Percentiles rank a stretch among this genome's conserved stretches.
These are phyloP conservation scores for Seira sanloemensis DNA, from an alignment of 2,888 invertebrate genomes.

Conservation along the genomic window DNA sequence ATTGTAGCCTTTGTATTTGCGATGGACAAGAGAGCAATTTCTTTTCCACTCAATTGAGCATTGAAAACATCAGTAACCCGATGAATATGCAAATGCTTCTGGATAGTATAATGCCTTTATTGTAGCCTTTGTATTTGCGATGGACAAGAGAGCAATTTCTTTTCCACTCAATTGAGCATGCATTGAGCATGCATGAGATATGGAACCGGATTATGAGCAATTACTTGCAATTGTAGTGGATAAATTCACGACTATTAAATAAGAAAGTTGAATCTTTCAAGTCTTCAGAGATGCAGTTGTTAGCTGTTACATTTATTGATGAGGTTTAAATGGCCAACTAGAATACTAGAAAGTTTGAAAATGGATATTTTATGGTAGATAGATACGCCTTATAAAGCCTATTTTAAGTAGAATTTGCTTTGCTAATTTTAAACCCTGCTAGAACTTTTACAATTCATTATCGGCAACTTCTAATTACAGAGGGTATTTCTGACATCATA, in stretches of 20 bases:
- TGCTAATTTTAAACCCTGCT: too few relatives aligned
- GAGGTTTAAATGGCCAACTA: too few relatives aligned
- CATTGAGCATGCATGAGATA: not conserved
- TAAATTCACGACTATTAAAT: slow-evolving; percentile 40
- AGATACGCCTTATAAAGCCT: too few relatives aligned
- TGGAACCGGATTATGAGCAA: slow-evolving; percentile 52
- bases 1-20: not conserved
- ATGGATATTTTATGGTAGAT: too few relatives aligned
- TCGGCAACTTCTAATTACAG: too few relatives aligned
- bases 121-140: not conserved
- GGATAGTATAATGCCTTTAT: not conserved
- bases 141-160: not conserved
- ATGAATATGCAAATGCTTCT: not conserved
- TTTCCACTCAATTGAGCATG: not conserved
- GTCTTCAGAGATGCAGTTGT: too few relatives aligned
- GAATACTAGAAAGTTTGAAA: too few relatives aligned
- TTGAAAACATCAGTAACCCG: not conserved
- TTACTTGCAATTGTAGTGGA: slow-evolving; percentile 45
- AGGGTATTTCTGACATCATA: too few relatives aligned
- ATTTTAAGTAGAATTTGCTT: too few relatives aligned
- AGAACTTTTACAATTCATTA: too few relatives aligned
- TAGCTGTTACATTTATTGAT: too few relatives aligned
- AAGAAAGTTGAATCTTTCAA: slow-evolving; percentile 32
- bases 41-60: not conserved
- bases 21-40: not conserved